These are phyloP conservation scores for Cyphotilapia sp. DNA, from an alignment of 2,113 vertebrate species.

Conservation along the genomic window DNA sequence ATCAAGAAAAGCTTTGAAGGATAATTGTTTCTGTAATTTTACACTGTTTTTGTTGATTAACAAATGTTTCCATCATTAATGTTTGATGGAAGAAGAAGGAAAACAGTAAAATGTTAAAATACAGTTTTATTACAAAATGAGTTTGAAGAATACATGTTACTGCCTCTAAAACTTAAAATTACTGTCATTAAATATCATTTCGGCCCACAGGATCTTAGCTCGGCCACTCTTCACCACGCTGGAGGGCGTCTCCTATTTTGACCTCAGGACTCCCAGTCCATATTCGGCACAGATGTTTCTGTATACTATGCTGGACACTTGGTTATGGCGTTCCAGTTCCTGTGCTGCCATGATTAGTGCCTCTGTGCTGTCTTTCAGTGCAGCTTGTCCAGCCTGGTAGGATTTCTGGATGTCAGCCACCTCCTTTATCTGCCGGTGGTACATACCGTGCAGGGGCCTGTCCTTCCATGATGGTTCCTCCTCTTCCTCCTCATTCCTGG, in stretches of 20 bases:
- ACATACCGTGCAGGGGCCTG: accelerated
- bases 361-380: neutral
- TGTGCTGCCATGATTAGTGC: neutral
- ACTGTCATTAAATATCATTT: neutral
- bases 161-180: neutral
- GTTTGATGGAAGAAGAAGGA: neutral
- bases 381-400: neutral
- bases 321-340: neutral
- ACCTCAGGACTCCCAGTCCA: neutral
- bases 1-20: neutral
- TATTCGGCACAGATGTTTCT: neutral
- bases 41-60: neutral
- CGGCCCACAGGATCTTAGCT: neutral
- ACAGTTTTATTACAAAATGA: neutral
- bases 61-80: neutral
- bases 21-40: neutral
- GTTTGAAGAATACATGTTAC: neutral
- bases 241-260: accelerated
- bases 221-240: neutral
- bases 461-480: neutral
- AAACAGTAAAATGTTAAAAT: neutral
- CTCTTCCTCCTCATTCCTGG: accelerated
- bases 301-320: neutral
- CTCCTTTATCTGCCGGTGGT: accelerated
- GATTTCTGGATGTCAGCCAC: accelerated